Evolutionary conservation across 2,888 invertebrate genomes (phyloP), one percentile per base, ranked within the genome.

Genomic region (Cataglyphis rosenhaueri): DNA sequence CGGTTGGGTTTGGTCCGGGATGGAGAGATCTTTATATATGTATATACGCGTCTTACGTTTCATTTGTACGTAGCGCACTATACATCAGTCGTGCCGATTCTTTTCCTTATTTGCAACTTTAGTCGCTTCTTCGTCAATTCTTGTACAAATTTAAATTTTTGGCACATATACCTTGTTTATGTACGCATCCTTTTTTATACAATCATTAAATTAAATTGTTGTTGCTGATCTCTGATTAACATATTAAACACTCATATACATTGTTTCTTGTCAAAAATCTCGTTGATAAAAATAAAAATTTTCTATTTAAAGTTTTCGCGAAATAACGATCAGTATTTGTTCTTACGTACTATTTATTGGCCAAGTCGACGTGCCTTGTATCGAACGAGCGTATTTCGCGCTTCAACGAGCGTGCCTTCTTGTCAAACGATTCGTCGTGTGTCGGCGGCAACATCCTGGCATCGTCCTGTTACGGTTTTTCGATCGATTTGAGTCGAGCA

Each of bases 391-490:
- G 52, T 25, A 44, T 75, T 82, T 75, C 38, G 61, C 73, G 75
- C 74, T 82, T 18, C 25, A 75, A 66, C 66, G 66, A 66, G 52
- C 41, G 29, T 52, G 55, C 32, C 57, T 66, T 66, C 41, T 59
- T 65, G 44, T 18, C 41, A 74, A n/a, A 21, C 73, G 81, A 65
- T 64, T 74, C 74, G 81, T 44, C 15, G 44, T 48, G 18, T 48
- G 18, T 74, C 57, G 59, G 61, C 48, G 15, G 38, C 44, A 55
- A 48, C 75, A 18, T 76, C 66, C 44, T 65, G 52, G 52, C 62
- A 18, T 61, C 75, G 48, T 38, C 5, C 48, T 21, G 65, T 68
- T 48, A 25, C 78, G 44, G 59, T 59, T 44, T 65, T 59, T 65
- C 48, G 55, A 32, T 64, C 78, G 48, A 59, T 78, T 70, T 59